These are phyloP conservation scores for Drosophila mimetica DNA, from an alignment of 2,888 invertebrate species.

Conservation along the genomic window DNA sequence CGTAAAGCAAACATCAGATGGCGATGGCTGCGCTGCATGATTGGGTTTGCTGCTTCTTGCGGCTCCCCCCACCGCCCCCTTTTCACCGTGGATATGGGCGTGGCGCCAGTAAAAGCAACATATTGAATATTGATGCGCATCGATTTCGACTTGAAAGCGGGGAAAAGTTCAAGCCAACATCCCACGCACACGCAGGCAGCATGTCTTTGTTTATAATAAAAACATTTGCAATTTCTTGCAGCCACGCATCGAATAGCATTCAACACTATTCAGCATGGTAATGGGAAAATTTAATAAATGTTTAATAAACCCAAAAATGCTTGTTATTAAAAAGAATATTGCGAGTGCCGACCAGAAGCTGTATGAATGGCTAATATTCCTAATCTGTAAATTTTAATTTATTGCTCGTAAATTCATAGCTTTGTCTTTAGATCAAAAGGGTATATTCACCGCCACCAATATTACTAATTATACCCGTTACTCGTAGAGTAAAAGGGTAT, in stretches of 20 bases:
- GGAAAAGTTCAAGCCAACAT: constrained; percentile 60
- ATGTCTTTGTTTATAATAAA: constrained; percentile 77
- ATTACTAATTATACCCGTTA: too few species aligned
- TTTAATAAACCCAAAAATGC: too few species aligned
- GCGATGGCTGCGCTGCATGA: constrained; percentile 65
- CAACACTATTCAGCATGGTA: constrained; percentile 53
- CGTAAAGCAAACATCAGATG: constrained; percentile 78
- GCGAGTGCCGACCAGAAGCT: too few species aligned
- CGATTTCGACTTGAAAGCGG: constrained; percentile 75
- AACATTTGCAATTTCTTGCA: constrained; percentile 73
- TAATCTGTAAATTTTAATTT: too few species aligned
- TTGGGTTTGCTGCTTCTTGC: constrained; percentile 57
- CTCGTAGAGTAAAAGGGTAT: too few species aligned
- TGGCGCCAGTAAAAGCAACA: constrained; percentile 71
- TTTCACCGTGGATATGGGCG: constrained; percentile 15
- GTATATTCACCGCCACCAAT: too few species aligned
- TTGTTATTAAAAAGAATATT: too few species aligned
- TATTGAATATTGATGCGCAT: constrained; percentile 79
- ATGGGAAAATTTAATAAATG: too few species aligned
- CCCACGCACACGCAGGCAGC: constrained; percentile 25
- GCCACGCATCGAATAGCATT: constrained; percentile 25
- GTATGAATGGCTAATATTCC: too few species aligned
- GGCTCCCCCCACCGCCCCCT: constrained; percentile 19
- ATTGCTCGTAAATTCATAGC: too few species aligned
- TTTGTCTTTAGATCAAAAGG: too few species aligned